phyloP scores from a whole-genome alignment of 2,113 vertebrate genomes.

The Hippocampus comes region DNA sequence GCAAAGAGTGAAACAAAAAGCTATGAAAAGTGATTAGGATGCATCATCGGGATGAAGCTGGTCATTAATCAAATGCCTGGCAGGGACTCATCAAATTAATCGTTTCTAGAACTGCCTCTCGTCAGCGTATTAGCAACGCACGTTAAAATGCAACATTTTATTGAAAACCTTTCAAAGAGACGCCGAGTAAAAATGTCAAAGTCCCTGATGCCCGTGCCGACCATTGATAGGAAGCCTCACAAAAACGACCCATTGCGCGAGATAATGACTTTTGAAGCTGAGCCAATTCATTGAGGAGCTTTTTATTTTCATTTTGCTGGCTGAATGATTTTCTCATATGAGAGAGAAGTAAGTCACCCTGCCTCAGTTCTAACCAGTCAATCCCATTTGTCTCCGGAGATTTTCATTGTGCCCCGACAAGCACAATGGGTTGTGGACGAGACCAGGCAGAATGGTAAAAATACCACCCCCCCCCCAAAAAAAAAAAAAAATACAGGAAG shows the following conservation, averaged over 20 bases:
- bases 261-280: slow-evolving; percentile 6
- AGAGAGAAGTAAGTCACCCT: background rate
- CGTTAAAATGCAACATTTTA: slow-evolving; percentile 25
- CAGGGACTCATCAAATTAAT: slow-evolving; percentile 35
- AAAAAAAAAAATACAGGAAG: background rate
- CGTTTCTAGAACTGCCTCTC: slow-evolving; percentile 34
- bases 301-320: background rate
- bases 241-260: slow-evolving; percentile 10
- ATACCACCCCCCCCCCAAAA: background rate
- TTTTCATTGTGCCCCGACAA: background rate
- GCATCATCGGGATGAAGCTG: slow-evolving; percentile 32
- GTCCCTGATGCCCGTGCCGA: slow-evolving; percentile 17
- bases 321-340: background rate
- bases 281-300: background rate
- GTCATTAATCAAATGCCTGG: slow-evolving; percentile 35
- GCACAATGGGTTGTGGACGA: background rate
- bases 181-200: slow-evolving; percentile 45
- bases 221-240: slow-evolving; percentile 25
- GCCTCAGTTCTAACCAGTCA: background rate
- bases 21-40: background rate
- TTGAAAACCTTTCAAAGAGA: slow-evolving; percentile 39
- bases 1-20: background rate
- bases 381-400: background rate
- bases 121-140: slow-evolving; percentile 16
- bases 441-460: background rate